These are phyloP conservation scores for Podocnemis expansa DNA, from an alignment of 2,113 vertebrate genomes.

Conservation along the genomic window DNA sequence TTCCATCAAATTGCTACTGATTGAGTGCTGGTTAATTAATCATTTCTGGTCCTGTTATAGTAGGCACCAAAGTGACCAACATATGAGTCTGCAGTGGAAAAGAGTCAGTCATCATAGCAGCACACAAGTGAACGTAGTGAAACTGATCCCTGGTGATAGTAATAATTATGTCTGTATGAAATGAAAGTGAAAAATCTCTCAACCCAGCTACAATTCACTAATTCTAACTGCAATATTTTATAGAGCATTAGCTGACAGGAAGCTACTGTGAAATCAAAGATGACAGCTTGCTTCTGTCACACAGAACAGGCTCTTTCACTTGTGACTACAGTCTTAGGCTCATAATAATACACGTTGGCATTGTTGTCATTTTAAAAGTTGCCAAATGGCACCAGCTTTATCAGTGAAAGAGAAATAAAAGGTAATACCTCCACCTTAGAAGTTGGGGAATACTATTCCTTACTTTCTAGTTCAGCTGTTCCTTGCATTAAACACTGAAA, in stretches of 20 bases:
- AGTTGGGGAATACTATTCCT: conserved; percentile 16
- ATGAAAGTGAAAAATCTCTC: conserved; percentile 48
- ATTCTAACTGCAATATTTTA: conserved; percentile 63
- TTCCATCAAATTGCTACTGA: conserved; percentile 63
- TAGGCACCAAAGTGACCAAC: conserved; percentile 48
- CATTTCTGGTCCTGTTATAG: conserved; percentile 40
- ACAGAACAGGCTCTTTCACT: conserved; percentile 12
- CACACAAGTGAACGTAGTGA: conserved; percentile 29
- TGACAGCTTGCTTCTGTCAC: not conserved
- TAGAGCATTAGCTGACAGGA: conserved; percentile 45
- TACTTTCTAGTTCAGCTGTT: not conserved
- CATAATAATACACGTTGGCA: not conserved
- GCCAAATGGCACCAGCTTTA: not conserved
- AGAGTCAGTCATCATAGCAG: conserved; percentile 51
- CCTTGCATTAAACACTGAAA: not conserved
- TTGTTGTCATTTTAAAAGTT: not conserved
- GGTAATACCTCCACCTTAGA: not conserved
- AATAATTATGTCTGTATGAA: conserved; percentile 48
- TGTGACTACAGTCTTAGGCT: not conserved
- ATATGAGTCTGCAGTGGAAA: conserved; percentile 45
- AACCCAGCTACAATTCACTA: conserved; percentile 43
- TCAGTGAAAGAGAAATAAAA: not conserved
- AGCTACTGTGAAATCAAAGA: conserved; percentile 47
- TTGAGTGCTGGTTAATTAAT: conserved; percentile 66
- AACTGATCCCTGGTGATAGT: conserved; percentile 45